Base-by-base conservation (phyloP, 2,888 invertebrate species). In the Lasioglossum malachurum region DNA sequence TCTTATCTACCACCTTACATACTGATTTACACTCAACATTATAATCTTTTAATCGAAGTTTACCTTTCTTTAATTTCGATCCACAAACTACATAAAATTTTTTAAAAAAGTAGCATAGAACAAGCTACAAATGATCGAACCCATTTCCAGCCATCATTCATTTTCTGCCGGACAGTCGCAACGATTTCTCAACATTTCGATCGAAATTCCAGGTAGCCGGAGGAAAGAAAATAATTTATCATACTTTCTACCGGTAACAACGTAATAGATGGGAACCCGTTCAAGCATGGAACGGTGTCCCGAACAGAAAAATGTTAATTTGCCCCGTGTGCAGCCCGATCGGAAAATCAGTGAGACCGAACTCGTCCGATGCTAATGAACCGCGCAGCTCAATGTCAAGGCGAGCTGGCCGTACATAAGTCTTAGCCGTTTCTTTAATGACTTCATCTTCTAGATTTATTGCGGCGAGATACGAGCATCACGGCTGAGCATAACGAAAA, bases 371-470 rank as follows among this genome's bases (percentile, higher is more conserved):
- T 88, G 84, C 84, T 89, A 89, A 87, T 84, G 88, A 89, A 87
- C 86, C 60, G 76, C 57, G 72, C 69, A 16, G 53, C 71, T 87
- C 84, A 84, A 80, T 87, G 87, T 80, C 89, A 89, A 89, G 89
- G 89, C 31, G 57, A 87, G 73, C 89, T 38, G 86, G 89, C 69
- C 84, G 60, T 53, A 67, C 73, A 78, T 75, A 73, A 71, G 57
- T 78, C 73, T 67, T 44, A 14, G 78, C 76, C 79, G 77, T 85
- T 87, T 78, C 84, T 83, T 87, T 84, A 77, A 80, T 84, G 89
- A 84, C 87, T 89, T 89, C 86, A 88, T 89, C 83, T 75, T 75
- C 60, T 67, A 75, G 88, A 84, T 85, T 89, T 89, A 89, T 89
- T 80, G 67, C 79, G 38, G 60, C 67, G 53, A 38, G 69, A 16